These are phyloP conservation scores for Struthidea cinerea DNA, from an alignment of 2,113 vertebrate genomes.

Conservation along the genomic window DNA sequence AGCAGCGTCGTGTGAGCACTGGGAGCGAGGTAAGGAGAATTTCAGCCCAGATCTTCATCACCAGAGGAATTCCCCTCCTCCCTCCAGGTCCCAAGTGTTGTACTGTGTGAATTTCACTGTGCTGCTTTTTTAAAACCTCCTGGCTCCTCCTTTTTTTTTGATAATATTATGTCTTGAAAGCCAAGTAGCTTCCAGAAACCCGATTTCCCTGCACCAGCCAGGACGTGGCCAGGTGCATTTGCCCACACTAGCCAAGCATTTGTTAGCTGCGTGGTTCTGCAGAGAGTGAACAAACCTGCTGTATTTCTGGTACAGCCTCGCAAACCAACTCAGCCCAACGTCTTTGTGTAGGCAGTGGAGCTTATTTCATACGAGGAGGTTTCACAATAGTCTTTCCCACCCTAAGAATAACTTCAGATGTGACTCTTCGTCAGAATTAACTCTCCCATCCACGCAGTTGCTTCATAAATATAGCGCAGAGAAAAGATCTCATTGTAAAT, in stretches of 20 bases:
- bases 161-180: neutral
- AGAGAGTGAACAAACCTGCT: neutral
- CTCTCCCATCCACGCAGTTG: neutral
- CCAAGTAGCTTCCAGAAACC: neutral
- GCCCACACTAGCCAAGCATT: neutral
- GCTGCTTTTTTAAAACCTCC: neutral
- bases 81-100: neutral
- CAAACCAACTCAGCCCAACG: neutral
- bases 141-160: neutral
- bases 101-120: neutral
- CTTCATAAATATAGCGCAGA: neutral
- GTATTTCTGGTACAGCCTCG: neutral
- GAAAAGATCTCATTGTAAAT: neutral
- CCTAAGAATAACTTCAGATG: constrained; percentile 37
- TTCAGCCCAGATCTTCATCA: neutral
- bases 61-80: neutral
- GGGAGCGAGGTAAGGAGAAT: neutral
- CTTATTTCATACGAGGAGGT: neutral
- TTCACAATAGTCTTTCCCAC: constrained; percentile 1
- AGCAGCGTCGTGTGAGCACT: fast-evolving
- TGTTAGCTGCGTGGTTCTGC: neutral
- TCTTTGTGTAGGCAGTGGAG: neutral
- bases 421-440: constrained; percentile 2
- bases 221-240: neutral
- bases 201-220: neutral